Evolutionary conservation across 2,113 vertebrate species (phyloP).

Genomic region (Malurus elegans): DNA sequence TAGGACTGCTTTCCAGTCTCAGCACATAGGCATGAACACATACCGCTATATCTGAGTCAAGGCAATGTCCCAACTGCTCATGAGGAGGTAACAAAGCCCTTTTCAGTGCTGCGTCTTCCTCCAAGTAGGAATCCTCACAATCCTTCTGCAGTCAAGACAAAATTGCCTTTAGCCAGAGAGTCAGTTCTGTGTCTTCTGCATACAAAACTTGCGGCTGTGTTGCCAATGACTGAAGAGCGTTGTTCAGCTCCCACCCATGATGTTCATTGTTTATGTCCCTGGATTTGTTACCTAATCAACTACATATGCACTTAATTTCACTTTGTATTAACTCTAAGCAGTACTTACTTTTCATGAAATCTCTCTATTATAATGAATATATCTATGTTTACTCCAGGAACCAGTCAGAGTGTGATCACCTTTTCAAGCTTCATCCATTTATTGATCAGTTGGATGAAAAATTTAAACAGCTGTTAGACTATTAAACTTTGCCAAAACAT

Average conservation of each 20-base stretch:
- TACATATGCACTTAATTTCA: conserved; percentile 37
- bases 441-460: conserved; percentile 39
- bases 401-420: not conserved
- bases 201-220: not conserved
- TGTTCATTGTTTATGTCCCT: conserved; percentile 33
- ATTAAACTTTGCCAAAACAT: not conserved
- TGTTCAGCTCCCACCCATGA: conserved; percentile 37
- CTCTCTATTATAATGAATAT: not conserved
- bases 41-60: not conserved
- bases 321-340: not conserved
- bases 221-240: not conserved
- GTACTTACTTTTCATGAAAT: not conserved
- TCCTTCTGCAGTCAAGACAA: not conserved
- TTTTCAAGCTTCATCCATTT: conserved; percentile 41
- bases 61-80: not conserved
- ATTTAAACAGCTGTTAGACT: not conserved
- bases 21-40: not conserved
- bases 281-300: conserved; percentile 31
- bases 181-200: not conserved
- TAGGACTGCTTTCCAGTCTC: not conserved
- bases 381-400: not conserved
- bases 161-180: conserved; percentile 6
- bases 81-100: conserved; percentile 7
- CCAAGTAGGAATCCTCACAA: not conserved
- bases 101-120: not conserved